Evolutionary conservation across 2,888 invertebrate genomes (phyloP).

Genomic region (Spodoptera exigua): DNA sequence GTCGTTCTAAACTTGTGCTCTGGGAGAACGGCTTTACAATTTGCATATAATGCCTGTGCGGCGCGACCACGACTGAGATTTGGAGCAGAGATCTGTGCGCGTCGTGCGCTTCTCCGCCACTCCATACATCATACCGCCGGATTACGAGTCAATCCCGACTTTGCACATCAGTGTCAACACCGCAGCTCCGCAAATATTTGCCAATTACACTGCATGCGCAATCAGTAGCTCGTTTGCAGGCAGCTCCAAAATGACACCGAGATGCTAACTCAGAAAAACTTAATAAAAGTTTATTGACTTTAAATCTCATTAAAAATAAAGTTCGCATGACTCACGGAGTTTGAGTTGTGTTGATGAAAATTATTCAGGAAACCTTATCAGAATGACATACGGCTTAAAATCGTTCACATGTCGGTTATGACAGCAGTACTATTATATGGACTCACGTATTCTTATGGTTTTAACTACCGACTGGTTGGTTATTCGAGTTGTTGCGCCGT

Average conservation of each 20-base stretch:
- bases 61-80: constrained; percentile 82
- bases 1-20: constrained; percentile 69
- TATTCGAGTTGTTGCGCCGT: constrained; percentile 78
- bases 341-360: constrained; percentile 63
- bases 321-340: constrained; percentile 72
- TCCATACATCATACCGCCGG: constrained; percentile 70
- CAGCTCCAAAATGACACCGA: constrained; percentile 50
- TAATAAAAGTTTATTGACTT: constrained; percentile 72
- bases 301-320: constrained; percentile 70
- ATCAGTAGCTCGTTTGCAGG: constrained; percentile 61
- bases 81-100: constrained; percentile 79
- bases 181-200: constrained; percentile 57
- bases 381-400: constrained; percentile 59
- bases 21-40: constrained; percentile 72
- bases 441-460: constrained; percentile 68
- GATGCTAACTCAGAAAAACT: constrained; percentile 62
- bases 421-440: constrained; percentile 56
- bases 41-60: constrained; percentile 83
- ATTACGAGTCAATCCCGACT: constrained; percentile 71
- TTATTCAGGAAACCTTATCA: constrained; percentile 62
- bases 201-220: constrained; percentile 48
- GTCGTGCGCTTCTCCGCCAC: constrained; percentile 71
- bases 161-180: constrained; percentile 37
- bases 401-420: constrained; percentile 64
- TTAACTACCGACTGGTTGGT: constrained; percentile 62